Base-by-base conservation (phyloP, 2,113 vertebrate genomes). In the Dipodomys stephensi region DNA sequence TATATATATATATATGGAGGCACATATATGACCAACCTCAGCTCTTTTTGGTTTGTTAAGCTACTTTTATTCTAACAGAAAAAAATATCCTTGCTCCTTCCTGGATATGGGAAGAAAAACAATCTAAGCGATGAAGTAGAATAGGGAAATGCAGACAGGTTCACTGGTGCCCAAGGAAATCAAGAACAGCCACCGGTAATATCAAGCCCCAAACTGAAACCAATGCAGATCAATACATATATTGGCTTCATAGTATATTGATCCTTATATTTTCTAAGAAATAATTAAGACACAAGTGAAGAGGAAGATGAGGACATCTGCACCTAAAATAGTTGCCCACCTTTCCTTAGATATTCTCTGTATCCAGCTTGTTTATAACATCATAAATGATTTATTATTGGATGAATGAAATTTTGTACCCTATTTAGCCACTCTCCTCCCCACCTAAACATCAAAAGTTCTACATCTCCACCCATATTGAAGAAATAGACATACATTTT, bases 211-310 rank as follows among this genome's bases (percentile, higher is more conserved):
- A 57, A 71, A 27, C 9, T 32, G 4, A 92, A 67, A 83, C 64
- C 27, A 76, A 88, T 30, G 27, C 22, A 64, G 6, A 65, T 16
- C 0, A 0, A 7, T 19, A 4, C 13, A 2, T 13, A 18, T 46
- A 11, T 60, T 68, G 67, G 35, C 25, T 46, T 71, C 4, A 18
- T 57, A 23, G 2, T 15, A 13, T 27, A 9, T 39, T 69, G 87
- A 83, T 13, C 10, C 2, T 25, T 19, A 74, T n/a, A 62, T 90
- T 30, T 18, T 73, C 20, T 39, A 68, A 27, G 64, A 71, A 82
- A 30, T 78, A 57, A 93, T 30, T 27, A 62, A 83, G 60, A 46
- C 12, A 89, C 79, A 92, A 93, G 4, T 28, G n/a, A 86, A 39
- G 8, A 82, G 11, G 46, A 90, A 77, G 12, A 46, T 6, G 15